Evolutionary conservation across 2,888 invertebrate species (phyloP).

Genomic region (Caenorhabditis panamensis): DNA sequence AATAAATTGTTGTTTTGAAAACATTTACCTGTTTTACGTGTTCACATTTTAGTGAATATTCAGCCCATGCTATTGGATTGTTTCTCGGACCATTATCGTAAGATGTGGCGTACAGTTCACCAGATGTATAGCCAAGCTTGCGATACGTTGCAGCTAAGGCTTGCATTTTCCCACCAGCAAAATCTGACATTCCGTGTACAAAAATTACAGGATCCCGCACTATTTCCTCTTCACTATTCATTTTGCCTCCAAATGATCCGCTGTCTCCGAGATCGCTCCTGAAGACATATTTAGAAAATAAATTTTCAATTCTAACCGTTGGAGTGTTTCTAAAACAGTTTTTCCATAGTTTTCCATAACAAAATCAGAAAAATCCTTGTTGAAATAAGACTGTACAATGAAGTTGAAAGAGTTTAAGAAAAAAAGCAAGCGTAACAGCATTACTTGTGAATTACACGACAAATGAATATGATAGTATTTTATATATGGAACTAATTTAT

Average conservation of each 20-base stretch:
- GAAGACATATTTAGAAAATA: background rate
- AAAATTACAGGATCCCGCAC: constrained; percentile 61
- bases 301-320: constrained; percentile 37
- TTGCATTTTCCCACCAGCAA: constrained; percentile 74
- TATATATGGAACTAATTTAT: too few relatives aligned
- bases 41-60: constrained; percentile 76
- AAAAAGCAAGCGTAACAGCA: background rate
- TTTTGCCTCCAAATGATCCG: constrained; percentile 64
- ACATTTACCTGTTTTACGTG: constrained; percentile 69
- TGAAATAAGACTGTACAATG: constrained; percentile 46
- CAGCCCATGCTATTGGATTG: constrained; percentile 75
- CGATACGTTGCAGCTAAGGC: constrained; percentile 62
- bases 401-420: background rate
- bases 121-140: constrained; percentile 64
- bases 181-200: constrained; percentile 76
- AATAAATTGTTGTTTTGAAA: too few relatives aligned
- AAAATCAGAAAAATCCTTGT: constrained; percentile 63
- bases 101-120: constrained; percentile 76
- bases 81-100: constrained; percentile 66
- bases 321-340: constrained; percentile 53
- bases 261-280: constrained; percentile 63
- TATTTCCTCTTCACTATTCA: constrained; percentile 20
- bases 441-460: too few relatives aligned
- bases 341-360: constrained; percentile 63
- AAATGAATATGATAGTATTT: too few relatives aligned